Evolutionary conservation across 2,113 vertebrate species (phyloP), one percentile per base, ranked within the genome.

Genomic region (Trochalopteron elliotii): DNA sequence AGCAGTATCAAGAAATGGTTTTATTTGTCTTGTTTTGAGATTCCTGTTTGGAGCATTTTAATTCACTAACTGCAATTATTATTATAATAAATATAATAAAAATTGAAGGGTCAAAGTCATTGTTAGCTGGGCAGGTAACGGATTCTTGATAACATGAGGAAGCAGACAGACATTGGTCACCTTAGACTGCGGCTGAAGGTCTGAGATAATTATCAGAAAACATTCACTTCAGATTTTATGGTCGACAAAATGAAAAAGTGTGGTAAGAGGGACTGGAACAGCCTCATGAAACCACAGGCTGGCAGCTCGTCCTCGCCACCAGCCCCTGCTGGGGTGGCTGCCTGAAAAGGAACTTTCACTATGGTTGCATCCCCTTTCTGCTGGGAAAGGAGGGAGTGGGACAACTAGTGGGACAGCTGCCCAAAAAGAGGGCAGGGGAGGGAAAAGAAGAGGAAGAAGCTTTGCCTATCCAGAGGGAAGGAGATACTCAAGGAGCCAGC

Each of bases 1-100:
- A 75, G 75, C 89, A 89, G 93, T 89, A 90, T 80, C 52, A 9
- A 89, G 87, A 76, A 90, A 94, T 15, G 9, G 83, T 89, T 92
- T 76, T 33, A 31, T 77, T 83, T 82, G 37, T 27, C 91, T 86
- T 67, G 14, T 20, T 93, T 87, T 91, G 72, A 78, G 81, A 71
- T 50, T 83, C 64, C 57, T 49, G 22, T 55, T 72, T 24, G n/a
- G 33, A 67, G 27, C 21, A 31, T 80, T 95, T 82, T 95, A 67
- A 68, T 47, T 42, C 2, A 3, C 44, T 69, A 40, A 53, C 15
- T 75, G 37, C 39, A 60, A 63, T 27, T 67, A 83, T 71, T n/a
- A n/a, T n/a, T n/a, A n/a, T n/a, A n/a, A n/a, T n/a, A n/a, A n/a
- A n/a, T n/a, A n/a, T n/a, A n/a, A n/a, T n/a, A n/a, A n/a, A 76